Evolutionary conservation across 2,113 vertebrate genomes (phyloP), one percentile per base, ranked within the genome.

Genomic region (Pollimyrus isidori): DNA sequence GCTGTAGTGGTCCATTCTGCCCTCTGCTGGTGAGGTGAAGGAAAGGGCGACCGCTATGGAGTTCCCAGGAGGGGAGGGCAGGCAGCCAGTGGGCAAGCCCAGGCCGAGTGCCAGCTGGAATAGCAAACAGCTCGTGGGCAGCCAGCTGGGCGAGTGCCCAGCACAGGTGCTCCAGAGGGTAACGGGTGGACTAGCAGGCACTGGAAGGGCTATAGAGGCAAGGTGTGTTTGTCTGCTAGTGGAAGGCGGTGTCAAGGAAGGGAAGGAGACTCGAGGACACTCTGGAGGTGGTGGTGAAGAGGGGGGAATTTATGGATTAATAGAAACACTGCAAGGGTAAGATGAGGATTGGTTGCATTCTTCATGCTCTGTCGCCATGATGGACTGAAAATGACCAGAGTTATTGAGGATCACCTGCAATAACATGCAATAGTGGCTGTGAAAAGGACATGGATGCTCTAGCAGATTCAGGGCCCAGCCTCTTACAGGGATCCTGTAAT

Each of bases 111-210:
- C 95, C 94, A 95, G 87, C 86, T 92, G 89, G 90, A 91, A 87
- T 90, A 95, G 95, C 94, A 95, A 94, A 94, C 90, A 89, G 92
- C 88, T 93, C 93, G 92, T 95, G 95, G 95, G 95, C 91, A 94
- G 88, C 91, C 91, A 89, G 91, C 92, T 39, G 92, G 94, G 94
- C 94, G 48, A 87, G 86, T 92, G 82, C 82, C 73, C 35, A 19
- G 73, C 9, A 42, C 73, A 80, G 73, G 35, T 80, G 73, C 73
- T 80, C 35, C 10, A 30, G 62, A 69, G 62, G 62, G 62, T 26
- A 10, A 69, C 62, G 17, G 45, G 19, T 42, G 42, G 21, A 46
- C 23, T 13, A 11, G 82, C 45, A n/a, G 82, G 42, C 17, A 19
- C 35, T 45, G 39, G 80, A 46, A 21, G 80, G 82, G 82, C 39